Base-by-base conservation (phyloP, 2,113 vertebrate genomes). In the Phrynosoma platyrhinos region DNA sequence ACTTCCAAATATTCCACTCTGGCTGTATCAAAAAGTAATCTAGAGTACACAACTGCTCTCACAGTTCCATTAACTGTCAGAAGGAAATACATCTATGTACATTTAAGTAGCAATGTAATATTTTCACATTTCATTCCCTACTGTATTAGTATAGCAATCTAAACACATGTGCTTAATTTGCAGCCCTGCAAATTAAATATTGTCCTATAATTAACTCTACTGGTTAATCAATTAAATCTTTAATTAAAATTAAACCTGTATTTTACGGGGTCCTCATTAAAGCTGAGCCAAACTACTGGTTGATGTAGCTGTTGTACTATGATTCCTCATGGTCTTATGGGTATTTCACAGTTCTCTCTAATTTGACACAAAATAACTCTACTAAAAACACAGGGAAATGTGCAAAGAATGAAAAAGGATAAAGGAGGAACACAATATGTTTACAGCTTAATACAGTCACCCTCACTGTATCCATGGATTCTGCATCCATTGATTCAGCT, bases 41-140 rank as follows among this genome's bases (percentile, higher is more conserved):
- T 52, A 84, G 83, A 14, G 21, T 86, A 87, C 86, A 69, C 23
- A 25, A 12, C 27, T 78, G 47, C 77, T 89, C n/a, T 84, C 92
- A n/a, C 84, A 40, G 66, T 82, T 75, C 42, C 87, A 40, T 82
- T 89, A 88, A 86, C 90, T 72, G 79, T 66, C 53, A 80, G 71
- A 55, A 86, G 21, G 69, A 86, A 86, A 25, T 64, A 1, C 16
- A 42, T 53, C 12, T 69, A 58, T 16, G 18, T 62, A 62, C 18
- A 62, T 62, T 62, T 62, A 10, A 18, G 58, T 62, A 18, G 13
- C 13, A 62, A 18, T 62, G n/a, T 68, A 52, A 69, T 52, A 79
- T 79, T 69, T 86, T 68, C 20, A 36, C 69, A 42, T 71, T 53
- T 71, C n/a, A n/a, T n/a, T 84, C 53, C n/a, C 13, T 58, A 14